phyloP scores from a whole-genome alignment of 2,797 vertebrate genomes.

The Melanotaenia trifasciata region DNA sequence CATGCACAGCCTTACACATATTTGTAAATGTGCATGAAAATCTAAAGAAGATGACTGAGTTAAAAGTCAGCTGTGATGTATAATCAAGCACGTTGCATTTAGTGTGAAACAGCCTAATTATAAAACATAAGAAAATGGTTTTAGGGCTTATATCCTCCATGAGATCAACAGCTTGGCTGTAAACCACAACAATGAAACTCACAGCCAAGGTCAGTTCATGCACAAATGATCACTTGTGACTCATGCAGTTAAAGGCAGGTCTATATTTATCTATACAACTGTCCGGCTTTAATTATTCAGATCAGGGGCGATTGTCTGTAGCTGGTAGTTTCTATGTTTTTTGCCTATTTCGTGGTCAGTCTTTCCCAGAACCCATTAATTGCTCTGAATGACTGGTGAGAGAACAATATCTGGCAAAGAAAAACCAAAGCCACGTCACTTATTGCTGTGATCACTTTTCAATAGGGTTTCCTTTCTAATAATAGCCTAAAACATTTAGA shows the following conservation, averaged over 20 bases:
- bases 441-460: not conserved
- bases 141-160: constrained; percentile 30
- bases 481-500: not conserved
- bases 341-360: constrained; percentile 42
- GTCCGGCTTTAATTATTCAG: constrained; percentile 71
- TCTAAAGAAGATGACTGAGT: constrained; percentile 17
- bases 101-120: constrained; percentile 23
- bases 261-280: constrained; percentile 60
- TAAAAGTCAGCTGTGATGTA: constrained; percentile 4
- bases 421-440: not conserved
- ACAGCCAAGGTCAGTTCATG: constrained; percentile 56
- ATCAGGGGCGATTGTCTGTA: constrained; percentile 30
- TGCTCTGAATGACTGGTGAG: constrained; percentile 33
- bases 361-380: constrained; percentile 25
- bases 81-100: constrained; percentile 19
- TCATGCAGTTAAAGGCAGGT: constrained; percentile 50
- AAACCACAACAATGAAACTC: constrained; percentile 42
- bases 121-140: constrained; percentile 38
- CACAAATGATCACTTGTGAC: constrained; percentile 46
- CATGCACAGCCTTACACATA: constrained; percentile 7
- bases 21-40: constrained; percentile 26
- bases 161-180: constrained; percentile 43
- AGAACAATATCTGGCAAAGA: constrained; percentile 25
- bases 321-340: constrained; percentile 36
- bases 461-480: not conserved